A percentile compares a stretch with the other conserved stretches of the same genome.
These are phyloP conservation scores for Cisticola juncidis DNA, from an alignment of 2,113 vertebrate species.

Conservation along the genomic window DNA sequence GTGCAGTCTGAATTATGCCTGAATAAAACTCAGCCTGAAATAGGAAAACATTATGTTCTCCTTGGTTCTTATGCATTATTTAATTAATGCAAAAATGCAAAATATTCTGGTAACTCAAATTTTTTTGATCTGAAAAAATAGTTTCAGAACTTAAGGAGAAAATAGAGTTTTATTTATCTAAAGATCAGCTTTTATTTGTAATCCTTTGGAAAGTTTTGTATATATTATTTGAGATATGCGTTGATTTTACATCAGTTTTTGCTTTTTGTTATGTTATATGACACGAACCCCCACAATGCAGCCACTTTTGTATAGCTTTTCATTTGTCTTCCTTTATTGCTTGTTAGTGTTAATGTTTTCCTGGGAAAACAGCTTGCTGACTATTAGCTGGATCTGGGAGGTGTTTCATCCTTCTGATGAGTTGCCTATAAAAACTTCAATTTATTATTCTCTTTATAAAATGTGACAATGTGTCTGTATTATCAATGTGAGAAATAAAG, in stretches of 20 bases:
- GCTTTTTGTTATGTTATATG: background rate
- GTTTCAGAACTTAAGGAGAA: background rate
- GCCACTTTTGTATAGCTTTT: background rate
- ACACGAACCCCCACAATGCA: background rate
- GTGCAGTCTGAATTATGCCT: constrained; percentile 6
- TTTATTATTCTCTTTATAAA: background rate
- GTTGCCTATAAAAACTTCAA: background rate
- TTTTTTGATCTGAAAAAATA: background rate
- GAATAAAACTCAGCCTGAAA: constrained; percentile 1
- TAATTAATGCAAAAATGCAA: constrained; percentile 34
- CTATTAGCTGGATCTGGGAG: background rate
- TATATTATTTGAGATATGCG: background rate
- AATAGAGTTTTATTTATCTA: background rate
- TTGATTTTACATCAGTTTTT: background rate
- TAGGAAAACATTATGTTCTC: background rate
- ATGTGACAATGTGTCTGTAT: background rate
- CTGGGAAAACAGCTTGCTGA: background rate
- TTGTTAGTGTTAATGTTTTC: background rate
- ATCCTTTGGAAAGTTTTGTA: background rate
- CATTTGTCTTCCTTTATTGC: background rate
- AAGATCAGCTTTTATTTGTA: background rate
- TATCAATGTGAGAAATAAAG: background rate
- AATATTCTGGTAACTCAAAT: background rate
- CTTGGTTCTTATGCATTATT: background rate
- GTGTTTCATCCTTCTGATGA: constrained; percentile 5